Percentiles rank a stretch among this genome's conserved stretches.
phyloP scores from a whole-genome alignment of 2,888 invertebrate species.

The Ptychoptera contaminata region DNA sequence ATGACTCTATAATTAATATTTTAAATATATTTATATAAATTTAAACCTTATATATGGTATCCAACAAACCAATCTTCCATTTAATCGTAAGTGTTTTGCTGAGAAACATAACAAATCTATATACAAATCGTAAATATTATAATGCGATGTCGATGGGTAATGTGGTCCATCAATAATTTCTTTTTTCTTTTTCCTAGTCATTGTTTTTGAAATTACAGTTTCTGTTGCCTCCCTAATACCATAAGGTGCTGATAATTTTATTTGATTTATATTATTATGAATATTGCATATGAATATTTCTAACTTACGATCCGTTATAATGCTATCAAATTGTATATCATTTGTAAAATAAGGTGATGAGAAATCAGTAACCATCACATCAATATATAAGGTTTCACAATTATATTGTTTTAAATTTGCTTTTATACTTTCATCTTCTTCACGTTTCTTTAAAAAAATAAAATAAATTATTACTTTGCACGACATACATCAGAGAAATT shows the following conservation, averaged over 20 bases:
- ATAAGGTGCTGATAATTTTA: conserved; percentile 66
- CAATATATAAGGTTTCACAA: conserved; percentile 57
- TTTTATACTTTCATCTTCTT: conserved; percentile 71
- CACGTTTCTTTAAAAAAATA: conserved; percentile 42
- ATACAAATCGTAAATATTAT: conserved; percentile 67
- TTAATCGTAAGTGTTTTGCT: conserved; percentile 53
- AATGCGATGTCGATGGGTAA: conserved; percentile 72
- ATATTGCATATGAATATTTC: too few relatives aligned
- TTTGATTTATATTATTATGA: not conserved
- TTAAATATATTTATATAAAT: conserved; percentile 4
- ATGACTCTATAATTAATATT: conserved; percentile 2
- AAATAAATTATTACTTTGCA: not conserved
- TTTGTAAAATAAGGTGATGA: conserved; percentile 65
- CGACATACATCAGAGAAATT: not conserved
- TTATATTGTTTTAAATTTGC: conserved; percentile 84
- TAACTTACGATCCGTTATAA: conserved; percentile 86
- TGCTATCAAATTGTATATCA: conserved; percentile 64
- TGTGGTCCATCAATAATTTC: conserved; percentile 51
- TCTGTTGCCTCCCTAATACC: conserved; percentile 91
- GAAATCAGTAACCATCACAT: conserved; percentile 84
- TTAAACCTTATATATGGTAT: conserved; percentile 69
- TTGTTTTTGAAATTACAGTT: conserved; percentile 37
- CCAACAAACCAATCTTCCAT: conserved; percentile 87
- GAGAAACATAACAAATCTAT: conserved; percentile 73
- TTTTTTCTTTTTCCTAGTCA: conserved; percentile 21